phyloP scores from a whole-genome alignment of 1,140 invertebrate genomes.

The Bombus consobrinus region DNA sequence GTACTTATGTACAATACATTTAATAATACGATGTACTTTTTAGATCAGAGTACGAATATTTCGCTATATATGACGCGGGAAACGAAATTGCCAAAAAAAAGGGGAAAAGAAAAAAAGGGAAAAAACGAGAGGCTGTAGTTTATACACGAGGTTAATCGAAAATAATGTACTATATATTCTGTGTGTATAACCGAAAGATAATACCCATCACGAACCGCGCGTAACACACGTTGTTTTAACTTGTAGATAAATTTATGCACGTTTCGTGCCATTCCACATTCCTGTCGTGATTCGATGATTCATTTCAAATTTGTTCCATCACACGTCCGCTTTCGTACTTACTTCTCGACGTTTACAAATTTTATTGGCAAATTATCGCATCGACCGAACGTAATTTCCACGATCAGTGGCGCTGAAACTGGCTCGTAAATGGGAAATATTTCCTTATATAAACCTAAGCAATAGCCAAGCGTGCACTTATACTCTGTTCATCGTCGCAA shows the following conservation, averaged over 20 bases:
- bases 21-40: no score
- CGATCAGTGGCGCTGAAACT: conserved; percentile 53
- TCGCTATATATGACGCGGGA: no score
- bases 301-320: neutral
- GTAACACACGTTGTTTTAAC: neutral
- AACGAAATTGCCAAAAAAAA: no score
- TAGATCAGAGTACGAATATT: no score
- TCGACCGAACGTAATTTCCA: conserved; percentile 25
- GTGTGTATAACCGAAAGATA: neutral
- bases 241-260: conserved; percentile 6
- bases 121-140: no score
- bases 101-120: no score
- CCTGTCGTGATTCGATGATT: neutral
- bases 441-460: conserved; percentile 21
- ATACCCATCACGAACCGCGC: neutral
- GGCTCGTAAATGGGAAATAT: conserved; percentile 7
- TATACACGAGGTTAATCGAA: no score
- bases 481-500: conserved; percentile 10
- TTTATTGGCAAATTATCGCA: conserved; percentile 6
- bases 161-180: no score
- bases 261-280: neutral
- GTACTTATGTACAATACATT: no score
- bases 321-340: neutral
- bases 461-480: neutral
- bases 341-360: neutral